Evolutionary conservation across 64 coral and sea anemone genomes (phyloP).

Genomic region (Porites australiensis): DNA sequence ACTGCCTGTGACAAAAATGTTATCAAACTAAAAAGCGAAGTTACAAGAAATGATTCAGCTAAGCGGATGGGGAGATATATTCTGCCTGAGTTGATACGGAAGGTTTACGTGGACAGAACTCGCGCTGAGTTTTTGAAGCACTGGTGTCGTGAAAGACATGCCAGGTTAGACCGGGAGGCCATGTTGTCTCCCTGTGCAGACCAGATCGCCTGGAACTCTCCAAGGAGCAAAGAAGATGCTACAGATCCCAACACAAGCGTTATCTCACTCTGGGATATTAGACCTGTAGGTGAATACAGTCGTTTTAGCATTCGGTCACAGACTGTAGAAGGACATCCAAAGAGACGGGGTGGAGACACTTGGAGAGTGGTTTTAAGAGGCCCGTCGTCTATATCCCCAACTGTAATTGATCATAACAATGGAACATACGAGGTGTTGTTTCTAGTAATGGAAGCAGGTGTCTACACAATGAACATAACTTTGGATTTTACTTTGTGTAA

Average conservation of each 20-base stretch:
- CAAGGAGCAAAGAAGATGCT: neutral
- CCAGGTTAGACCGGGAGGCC: slow-evolving; percentile 48
- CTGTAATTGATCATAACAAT: slow-evolving; percentile 64
- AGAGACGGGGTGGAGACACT: slow-evolving; percentile 51
- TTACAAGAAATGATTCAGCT: neutral
- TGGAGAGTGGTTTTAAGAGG: slow-evolving; percentile 62
- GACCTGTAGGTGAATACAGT: slow-evolving; percentile 49
- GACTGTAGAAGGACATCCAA: slow-evolving; percentile 15
- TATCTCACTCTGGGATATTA: slow-evolving; percentile 61
- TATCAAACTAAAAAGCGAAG: neutral
- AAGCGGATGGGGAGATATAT: neutral
- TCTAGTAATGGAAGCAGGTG: slow-evolving; percentile 62
- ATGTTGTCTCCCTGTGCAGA: slow-evolving; percentile 33
- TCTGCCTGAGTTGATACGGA: neutral
- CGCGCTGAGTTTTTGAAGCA: slow-evolving; percentile 9
- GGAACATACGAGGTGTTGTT: slow-evolving; percentile 73
- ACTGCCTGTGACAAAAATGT: neutral
- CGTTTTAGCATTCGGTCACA: slow-evolving; percentile 78
- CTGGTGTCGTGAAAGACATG: slow-evolving; percentile 53
- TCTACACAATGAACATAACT: slow-evolving; percentile 28
- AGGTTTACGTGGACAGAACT: neutral
- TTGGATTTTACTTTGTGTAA: slow-evolving; percentile 68
- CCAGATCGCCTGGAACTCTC: slow-evolving; percentile 18
- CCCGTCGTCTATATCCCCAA: slow-evolving; percentile 44
- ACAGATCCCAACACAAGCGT: slow-evolving; percentile 46